Base-by-base conservation (phyloP, 2,113 vertebrate species). In the Eptatretus burgeri region DNA sequence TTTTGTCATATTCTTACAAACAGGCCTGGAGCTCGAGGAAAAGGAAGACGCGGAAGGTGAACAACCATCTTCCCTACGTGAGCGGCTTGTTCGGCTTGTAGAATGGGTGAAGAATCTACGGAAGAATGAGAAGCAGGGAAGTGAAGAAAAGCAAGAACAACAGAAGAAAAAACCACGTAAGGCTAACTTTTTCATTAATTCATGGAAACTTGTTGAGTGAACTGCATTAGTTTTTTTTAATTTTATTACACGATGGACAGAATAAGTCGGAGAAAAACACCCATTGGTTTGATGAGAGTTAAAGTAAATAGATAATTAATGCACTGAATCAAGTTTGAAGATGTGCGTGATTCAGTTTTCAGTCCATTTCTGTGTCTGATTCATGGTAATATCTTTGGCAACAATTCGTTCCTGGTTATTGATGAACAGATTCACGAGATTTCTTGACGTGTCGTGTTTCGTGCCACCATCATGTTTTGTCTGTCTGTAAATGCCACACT, bases 81-180 rank as follows among this genome's bases (percentile, higher is more conserved):
- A 82, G 20, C 85, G 81, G 62, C 79, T 98, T 18, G 68, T 86
- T 64, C 75, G 78, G 52, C 72, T 98, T 68, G 71, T 98, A 65
- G 77, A 80, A 69, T 93, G 82, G 76, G 81, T 98, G 72, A 91
- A 84, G 79, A 81, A 85, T 51, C 77, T 78, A 52, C 72, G 80
- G 56, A 84, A 77, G 71, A 77, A 77, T 70, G 74, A 79, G 17
- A 81, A 82, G 67, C 67, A 77, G 60, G 56, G 27, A 41, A 41
- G 27, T 41, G 27, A 60, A 17, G 76, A 78, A 64, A 78, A 77
- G 13, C 73, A 64, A 0, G 77, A 84, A 70, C 80, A 81, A 67
- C 76, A 78, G 64, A 79, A 86, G 51, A 60, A 60, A 20, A 60
- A 60, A 20, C 56, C 56, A 20, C 20, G 56, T 60, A 11, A 60